Conservation (phyloP, 2,888 invertebrate species). For the Pecten maximus region DNA sequence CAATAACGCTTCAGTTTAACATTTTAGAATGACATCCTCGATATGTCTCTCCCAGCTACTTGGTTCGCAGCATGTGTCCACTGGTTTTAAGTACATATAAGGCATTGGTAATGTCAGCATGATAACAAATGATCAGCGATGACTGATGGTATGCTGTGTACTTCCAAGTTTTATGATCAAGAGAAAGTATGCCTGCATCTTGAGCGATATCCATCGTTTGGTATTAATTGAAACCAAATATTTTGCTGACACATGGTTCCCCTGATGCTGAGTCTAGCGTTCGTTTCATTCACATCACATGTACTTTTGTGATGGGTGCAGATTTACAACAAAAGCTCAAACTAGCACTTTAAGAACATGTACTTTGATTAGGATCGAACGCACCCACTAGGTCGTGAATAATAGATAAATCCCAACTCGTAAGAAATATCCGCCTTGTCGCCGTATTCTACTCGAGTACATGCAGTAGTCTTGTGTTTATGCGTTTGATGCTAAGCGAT, state of each 20-base stretch:
- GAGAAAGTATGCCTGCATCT: neutral
- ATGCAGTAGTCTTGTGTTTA: neutral
- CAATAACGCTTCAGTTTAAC: too few species aligned
- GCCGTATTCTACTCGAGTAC: neutral
- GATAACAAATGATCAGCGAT: neutral
- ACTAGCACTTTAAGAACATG: neutral
- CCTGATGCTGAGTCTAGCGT: neutral
- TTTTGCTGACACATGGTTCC: neutral
- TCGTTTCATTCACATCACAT: neutral
- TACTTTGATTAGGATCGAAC: neutral
- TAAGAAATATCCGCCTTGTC: neutral
- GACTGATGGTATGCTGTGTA: neutral
- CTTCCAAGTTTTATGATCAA: neutral
- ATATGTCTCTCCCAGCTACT: too few species aligned
- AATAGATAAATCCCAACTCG: slow-evolving; percentile 14
- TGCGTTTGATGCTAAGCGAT: neutral
- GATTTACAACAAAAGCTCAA: neutral
- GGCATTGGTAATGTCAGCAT: neutral
- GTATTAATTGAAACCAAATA: neutral
- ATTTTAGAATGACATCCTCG: too few species aligned
- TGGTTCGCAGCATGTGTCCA: too few species aligned
- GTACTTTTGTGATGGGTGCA: neutral
- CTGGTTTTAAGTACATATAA: neutral
- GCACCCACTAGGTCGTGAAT: neutral
- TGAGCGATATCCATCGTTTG: neutral